Percentiles rank a stretch among this genome's conserved stretches.
phyloP scores from a whole-genome alignment of 1,140 invertebrate species.

The Cardiocondyla obscurior region DNA sequence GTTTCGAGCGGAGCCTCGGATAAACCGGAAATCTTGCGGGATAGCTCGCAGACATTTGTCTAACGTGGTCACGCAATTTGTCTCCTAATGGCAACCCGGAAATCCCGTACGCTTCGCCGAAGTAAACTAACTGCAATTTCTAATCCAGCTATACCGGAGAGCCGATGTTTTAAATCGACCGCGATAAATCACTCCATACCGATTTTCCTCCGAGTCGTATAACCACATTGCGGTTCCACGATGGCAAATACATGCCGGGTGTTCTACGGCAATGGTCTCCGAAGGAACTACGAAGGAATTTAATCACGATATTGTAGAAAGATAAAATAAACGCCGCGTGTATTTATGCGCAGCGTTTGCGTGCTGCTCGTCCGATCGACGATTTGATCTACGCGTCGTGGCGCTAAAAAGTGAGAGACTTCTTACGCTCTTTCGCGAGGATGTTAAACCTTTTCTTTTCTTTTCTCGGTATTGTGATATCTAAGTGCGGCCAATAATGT shows the following conservation, averaged over 20 bases:
- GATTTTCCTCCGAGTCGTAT: conserved; percentile 21
- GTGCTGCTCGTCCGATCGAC: too few relatives aligned
- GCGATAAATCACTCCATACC: conserved; percentile 44
- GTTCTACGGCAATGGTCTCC: not conserved
- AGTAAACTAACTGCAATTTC: conserved; percentile 60
- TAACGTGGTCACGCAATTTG: conserved; percentile 56
- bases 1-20: conserved; percentile 35
- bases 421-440: too few relatives aligned
- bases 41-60: conserved; percentile 50
- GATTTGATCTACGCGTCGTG: too few relatives aligned
- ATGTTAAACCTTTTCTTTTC: too few relatives aligned
- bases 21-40: conserved; percentile 36
- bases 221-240: conserved; percentile 7
- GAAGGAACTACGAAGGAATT: conserved; percentile 13
- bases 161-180: conserved; percentile 27
- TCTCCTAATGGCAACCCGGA: conserved; percentile 60
- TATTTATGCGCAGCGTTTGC: too few relatives aligned
- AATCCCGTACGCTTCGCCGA: conserved; percentile 45
- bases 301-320: conserved; percentile 48
- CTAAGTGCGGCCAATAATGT: not conserved
- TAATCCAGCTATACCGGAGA: conserved; percentile 50
- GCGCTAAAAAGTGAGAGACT: too few relatives aligned
- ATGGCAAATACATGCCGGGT: conserved; percentile 2
- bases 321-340: too few relatives aligned
- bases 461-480: too few relatives aligned